Evolutionary conservation across 1,140 invertebrate genomes (phyloP).

Genomic region (Neodiprion pinetum): DNA sequence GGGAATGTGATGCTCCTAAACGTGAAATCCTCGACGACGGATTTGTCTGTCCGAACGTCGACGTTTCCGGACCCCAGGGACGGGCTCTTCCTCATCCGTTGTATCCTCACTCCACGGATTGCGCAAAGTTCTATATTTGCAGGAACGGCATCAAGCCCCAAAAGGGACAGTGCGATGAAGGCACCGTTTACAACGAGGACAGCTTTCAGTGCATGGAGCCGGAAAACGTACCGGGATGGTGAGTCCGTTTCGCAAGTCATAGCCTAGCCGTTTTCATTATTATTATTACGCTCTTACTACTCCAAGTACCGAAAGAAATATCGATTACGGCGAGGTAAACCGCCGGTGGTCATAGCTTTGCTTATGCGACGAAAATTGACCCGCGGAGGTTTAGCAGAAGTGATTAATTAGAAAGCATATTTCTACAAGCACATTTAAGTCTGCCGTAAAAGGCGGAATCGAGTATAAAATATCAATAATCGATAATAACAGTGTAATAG

Average conservation of each 20-base stretch:
- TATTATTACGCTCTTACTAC: neutral
- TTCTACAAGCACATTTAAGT: too few relatives aligned
- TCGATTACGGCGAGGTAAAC: too few relatives aligned
- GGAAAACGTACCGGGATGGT: constrained; percentile 84
- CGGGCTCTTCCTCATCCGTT: constrained; percentile 78
- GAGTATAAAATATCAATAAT: too few relatives aligned
- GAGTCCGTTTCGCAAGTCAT: constrained; percentile 42
- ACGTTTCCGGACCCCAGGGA: constrained; percentile 73
- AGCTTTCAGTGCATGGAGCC: constrained; percentile 83
- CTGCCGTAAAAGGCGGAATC: too few relatives aligned
- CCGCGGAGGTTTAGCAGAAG: neutral
- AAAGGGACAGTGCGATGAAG: constrained; percentile 76
- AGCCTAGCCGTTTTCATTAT: neutral
- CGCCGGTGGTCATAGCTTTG: neutral
- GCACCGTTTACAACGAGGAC: constrained; percentile 83
- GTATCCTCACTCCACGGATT: constrained; percentile 83
- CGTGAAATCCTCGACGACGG: constrained; percentile 77
- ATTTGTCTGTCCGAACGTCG: constrained; percentile 78
- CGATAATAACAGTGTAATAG: too few relatives aligned
- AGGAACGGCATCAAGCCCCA: constrained; percentile 79
- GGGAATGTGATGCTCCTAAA: constrained; percentile 69
- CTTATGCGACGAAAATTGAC: neutral
- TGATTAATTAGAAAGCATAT: too few relatives aligned
- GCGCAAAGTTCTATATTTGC: constrained; percentile 87
- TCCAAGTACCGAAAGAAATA: too few relatives aligned